Conservation (phyloP, 2,113 vertebrate species). For the Dipodomys spectabilis region DNA sequence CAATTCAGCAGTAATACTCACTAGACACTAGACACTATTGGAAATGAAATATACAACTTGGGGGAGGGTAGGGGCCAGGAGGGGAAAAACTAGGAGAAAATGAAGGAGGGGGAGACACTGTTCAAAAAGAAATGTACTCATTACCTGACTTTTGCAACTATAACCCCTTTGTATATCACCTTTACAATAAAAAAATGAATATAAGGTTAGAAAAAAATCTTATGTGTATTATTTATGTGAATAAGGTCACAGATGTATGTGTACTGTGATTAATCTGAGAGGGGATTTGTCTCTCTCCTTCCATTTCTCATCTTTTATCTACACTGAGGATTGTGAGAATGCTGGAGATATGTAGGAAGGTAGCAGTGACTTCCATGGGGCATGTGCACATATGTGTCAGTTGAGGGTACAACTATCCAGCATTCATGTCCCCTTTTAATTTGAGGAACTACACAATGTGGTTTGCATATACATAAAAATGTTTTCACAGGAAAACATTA, state of each 20-base stretch:
- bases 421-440: background rate
- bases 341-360: background rate
- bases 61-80: too few species aligned
- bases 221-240: background rate
- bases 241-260: background rate
- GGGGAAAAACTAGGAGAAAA: too few species aligned
- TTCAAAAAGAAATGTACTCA: too few species aligned
- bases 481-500: conserved; percentile 24
- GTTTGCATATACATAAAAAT: background rate
- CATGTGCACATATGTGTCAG: background rate
- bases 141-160: too few species aligned
- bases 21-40: too few species aligned
- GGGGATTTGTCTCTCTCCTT: background rate
- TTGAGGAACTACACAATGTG: background rate
- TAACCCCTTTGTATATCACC: too few species aligned
- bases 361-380: background rate
- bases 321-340: background rate
- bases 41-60: too few species aligned
- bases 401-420: background rate
- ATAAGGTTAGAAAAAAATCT: too few species aligned
- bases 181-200: too few species aligned
- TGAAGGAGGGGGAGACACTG: too few species aligned
- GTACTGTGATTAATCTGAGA: background rate
- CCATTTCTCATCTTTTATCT: background rate
- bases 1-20: too few species aligned